Base-by-base conservation (phyloP, 2,888 invertebrate genomes). In the Hipparchia semele region DNA sequence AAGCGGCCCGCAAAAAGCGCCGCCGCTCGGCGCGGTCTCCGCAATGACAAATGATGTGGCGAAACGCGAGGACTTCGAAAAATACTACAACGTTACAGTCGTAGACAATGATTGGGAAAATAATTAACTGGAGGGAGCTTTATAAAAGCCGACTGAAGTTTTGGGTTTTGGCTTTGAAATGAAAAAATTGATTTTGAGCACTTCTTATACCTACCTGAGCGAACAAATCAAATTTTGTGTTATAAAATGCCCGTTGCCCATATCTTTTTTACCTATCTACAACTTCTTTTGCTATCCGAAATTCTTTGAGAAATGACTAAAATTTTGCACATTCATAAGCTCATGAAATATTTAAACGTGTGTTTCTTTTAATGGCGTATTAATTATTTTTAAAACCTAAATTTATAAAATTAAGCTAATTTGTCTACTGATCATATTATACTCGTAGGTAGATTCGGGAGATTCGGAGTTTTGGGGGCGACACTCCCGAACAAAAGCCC, bases 11-110 rank as follows among this genome's bases (percentile, higher is more conserved):
- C 90, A 91, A 91, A 91, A 92, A 90, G 83, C 82, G 76, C 75
- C 75, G 23, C 23, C 84, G 82, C 81, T 83, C 86, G 80, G 81
- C 87, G 83, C 83, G 82, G 79, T 79, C 81, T 82, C 81, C 82
- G 80, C 83, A 82, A 88, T 91, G 91, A 93, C 85, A 89, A 92
- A 92, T 91, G 91, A 91, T 89, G 82, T 77, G 74, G 77, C 77
- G 81, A 82, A 81, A 81, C 71, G 71, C 78, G 79, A 80, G 86
- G 87, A 87, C 89, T 88, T 84, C 83, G 83, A 87, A 88, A 90
- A 89, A 88, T 88, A 88, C 85, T 84, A 83, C 87, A 80, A 80
- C 84, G 81, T 82, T 82, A 79, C 77, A 78, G 75, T 79, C 83
- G 84, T 85, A 89, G 85, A 88, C 87, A 87, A 86, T 86, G 83